Evolutionary conservation across 2,888 invertebrate genomes (phyloP).

Genomic region (Tetramorium bicarinatum): DNA sequence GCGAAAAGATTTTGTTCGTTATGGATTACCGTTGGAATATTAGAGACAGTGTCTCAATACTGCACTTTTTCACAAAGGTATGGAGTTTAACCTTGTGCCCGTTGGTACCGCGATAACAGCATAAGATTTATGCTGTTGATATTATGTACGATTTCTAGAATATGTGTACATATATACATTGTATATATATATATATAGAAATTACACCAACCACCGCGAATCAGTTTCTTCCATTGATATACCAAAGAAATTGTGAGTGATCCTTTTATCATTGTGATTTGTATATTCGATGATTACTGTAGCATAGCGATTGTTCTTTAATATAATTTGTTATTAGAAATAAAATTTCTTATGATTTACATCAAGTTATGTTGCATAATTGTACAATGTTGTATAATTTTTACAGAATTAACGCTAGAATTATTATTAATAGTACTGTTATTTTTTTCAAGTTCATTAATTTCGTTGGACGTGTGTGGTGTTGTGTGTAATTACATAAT

Average conservation of each 20-base stretch:
- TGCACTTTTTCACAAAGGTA: slow-evolving; percentile 42
- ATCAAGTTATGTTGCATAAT: background rate
- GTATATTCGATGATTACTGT: slow-evolving; percentile 60
- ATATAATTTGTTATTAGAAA: slow-evolving; percentile 30
- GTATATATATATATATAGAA: slow-evolving; percentile 50
- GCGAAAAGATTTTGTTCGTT: slow-evolving; percentile 55
- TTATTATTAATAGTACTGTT: background rate
- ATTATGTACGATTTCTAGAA: slow-evolving; percentile 54
- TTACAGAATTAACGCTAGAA: background rate
- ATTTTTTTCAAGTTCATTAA: slow-evolving; percentile 34
- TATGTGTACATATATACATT: slow-evolving; percentile 59
- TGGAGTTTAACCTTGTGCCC: slow-evolving; percentile 40
- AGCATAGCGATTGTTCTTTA: slow-evolving; percentile 49
- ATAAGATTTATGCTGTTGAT: slow-evolving; percentile 60
- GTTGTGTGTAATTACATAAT: slow-evolving; percentile 49
- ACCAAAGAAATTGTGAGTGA: slow-evolving; percentile 74
- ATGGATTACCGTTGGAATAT: slow-evolving; percentile 50
- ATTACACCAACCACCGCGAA: slow-evolving; percentile 68
- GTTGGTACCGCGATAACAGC: slow-evolving; percentile 36
- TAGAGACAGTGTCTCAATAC: slow-evolving; percentile 13
- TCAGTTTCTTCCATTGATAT: slow-evolving; percentile 76
- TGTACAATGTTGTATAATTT: slow-evolving; percentile 6
- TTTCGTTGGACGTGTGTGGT: slow-evolving; percentile 33
- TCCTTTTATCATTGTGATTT: slow-evolving; percentile 62
- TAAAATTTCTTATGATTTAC: slow-evolving; percentile 21